Base-by-base conservation (phyloP, 2,888 invertebrate genomes). In the Diadegma fenestrale region DNA sequence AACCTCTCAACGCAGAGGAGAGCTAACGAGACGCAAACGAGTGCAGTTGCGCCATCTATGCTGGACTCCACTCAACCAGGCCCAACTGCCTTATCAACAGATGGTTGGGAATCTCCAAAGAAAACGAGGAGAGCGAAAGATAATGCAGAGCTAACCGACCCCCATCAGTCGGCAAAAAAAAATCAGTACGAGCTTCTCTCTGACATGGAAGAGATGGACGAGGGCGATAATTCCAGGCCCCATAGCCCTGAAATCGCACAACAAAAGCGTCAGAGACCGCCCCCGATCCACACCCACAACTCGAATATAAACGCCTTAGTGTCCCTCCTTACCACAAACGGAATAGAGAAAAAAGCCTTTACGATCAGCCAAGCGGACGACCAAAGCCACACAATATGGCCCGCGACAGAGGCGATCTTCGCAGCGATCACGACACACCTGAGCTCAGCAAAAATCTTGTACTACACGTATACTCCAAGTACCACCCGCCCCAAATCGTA, bases 381-480 rank as follows among this genome's bases (percentile, higher is more conserved):
- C 6, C 17, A 33, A 12, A 14, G 12, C 30, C 19, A 37, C 6
- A 45, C 19, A 4, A 33, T 77, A 43, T 33, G 30, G 43, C 17
- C 0, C 7, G n/a, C 68, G 30, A 41, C 19, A 66, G 14, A 7
- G n/a, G 30, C 48, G 8, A 72, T 22, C 19, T 17, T 19, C 8
- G n/a, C 17, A 66, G 4, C 6, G 64, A 72, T 48, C 48, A 48
- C 48, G 48, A 48, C 14, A 22, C 5, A n/a, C 22, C 48, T 77
- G 12, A 66, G 41, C 7, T n/a, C 8, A 37, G 17, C 22, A 17
- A 51, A 45, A 37, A 7, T 10, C 66, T 22, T n/a, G n/a, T 77
- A 19, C 37, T 77, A 41, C 66, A 77, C 75, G 14, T 61, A 37
- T 14, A 75, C 75, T 8, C 41, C 75, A n/a, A 75, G 41, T n/a